Percentiles rank a stretch among this genome's conserved stretches.
phyloP scores from a whole-genome alignment of 2,113 vertebrate genomes.

The Callochromis pleurospilus region DNA sequence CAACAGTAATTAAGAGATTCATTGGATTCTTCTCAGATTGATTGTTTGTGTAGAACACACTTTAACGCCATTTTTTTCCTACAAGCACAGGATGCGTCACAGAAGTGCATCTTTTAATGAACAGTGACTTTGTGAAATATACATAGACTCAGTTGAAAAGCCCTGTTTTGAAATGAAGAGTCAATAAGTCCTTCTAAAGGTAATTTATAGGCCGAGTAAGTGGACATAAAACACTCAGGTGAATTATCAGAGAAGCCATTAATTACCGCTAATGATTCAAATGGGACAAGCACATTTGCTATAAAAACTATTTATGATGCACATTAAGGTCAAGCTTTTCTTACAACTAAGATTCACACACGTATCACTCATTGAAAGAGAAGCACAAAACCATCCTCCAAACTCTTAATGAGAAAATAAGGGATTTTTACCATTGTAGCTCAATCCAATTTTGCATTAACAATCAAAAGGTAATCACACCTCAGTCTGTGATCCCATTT shows the following conservation, averaged over 20 bases:
- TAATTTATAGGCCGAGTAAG: slow-evolving; percentile 61
- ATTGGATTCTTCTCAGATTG: neutral
- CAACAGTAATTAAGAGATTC: slow-evolving; percentile 12
- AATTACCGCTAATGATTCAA: slow-evolving; percentile 75
- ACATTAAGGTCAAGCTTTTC: slow-evolving; percentile 61
- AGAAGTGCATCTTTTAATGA: neutral
- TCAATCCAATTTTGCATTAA: slow-evolving; percentile 54
- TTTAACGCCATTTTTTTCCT: neutral
- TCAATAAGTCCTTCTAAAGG: slow-evolving; percentile 48
- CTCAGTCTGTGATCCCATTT: slow-evolving; percentile 64
- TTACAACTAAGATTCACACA: slow-evolving; percentile 42
- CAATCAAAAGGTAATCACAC: slow-evolving; percentile 72
- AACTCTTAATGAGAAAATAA: slow-evolving; percentile 68
- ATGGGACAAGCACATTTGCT: slow-evolving; percentile 68
- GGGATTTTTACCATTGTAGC: slow-evolving; percentile 45
- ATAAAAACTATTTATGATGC: slow-evolving; percentile 75
- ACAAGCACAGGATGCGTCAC: neutral
- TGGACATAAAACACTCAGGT: slow-evolving; percentile 70
- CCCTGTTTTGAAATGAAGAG: slow-evolving; percentile 31
- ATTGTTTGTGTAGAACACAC: neutral
- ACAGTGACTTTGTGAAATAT: neutral
- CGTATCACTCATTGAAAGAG: slow-evolving; percentile 35
- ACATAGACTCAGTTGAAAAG: neutral
- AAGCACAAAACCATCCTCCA: slow-evolving; percentile 47
- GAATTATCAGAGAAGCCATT: slow-evolving; percentile 70